Percentiles rank a stretch among this genome's conserved stretches.
Evolutionary conservation across 2,888 invertebrate species (phyloP).

Genomic region (Ditula angustiorana): DNA sequence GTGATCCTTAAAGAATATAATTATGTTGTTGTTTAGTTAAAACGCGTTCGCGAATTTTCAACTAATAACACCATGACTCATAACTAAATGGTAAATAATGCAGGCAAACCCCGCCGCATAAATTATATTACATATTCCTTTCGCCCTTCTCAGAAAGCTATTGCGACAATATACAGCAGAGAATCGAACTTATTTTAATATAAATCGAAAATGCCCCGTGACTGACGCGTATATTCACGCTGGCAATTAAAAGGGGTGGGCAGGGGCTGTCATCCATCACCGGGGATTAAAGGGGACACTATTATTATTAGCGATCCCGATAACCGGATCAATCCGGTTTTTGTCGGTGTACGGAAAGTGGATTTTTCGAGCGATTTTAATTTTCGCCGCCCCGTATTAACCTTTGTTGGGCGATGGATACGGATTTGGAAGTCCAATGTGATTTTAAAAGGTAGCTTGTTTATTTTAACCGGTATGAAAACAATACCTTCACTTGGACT

Average conservation of each 20-base stretch:
- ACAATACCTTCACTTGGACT: neutral
- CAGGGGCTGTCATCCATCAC: slow-evolving; percentile 75
- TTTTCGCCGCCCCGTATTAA: slow-evolving; percentile 9
- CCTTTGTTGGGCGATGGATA: slow-evolving; percentile 5
- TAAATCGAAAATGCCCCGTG: slow-evolving; percentile 78
- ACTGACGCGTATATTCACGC: slow-evolving; percentile 72
- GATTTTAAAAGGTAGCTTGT: neutral
- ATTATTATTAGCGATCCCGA: slow-evolving; percentile 78
- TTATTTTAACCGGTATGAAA: neutral
- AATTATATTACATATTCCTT: slow-evolving; percentile 40
- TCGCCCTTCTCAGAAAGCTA: slow-evolving; percentile 51
- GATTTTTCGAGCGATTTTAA: slow-evolving; percentile 42
- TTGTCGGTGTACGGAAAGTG: slow-evolving; percentile 55
- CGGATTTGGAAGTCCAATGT: neutral
- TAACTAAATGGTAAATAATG: slow-evolving; percentile 37
- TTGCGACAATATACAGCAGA: slow-evolving; percentile 47
- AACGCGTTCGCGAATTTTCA: slow-evolving; percentile 6
- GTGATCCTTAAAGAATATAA: neutral
- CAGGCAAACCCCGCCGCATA: slow-evolving; percentile 26
- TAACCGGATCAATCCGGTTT: slow-evolving; percentile 76
- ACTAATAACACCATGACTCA: slow-evolving; percentile 19
- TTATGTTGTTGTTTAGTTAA: neutral
- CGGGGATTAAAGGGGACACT: slow-evolving; percentile 75
- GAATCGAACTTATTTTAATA: slow-evolving; percentile 81
- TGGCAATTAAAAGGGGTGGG: slow-evolving; percentile 82